Conservation (phyloP, 2,113 vertebrate genomes). For the Gnathonemus longibarbis region DNA sequence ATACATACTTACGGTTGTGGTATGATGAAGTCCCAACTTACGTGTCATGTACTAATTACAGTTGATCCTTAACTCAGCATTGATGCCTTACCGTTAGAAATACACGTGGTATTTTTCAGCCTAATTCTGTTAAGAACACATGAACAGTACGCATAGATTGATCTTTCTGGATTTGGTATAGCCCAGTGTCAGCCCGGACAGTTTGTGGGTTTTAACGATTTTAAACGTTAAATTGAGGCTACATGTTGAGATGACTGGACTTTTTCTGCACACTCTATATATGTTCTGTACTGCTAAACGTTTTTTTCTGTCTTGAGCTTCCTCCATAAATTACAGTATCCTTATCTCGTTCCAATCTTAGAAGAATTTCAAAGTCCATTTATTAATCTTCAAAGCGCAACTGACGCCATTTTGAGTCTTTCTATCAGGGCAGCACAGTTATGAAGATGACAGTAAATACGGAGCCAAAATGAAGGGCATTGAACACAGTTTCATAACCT, state of each 20-base stretch:
- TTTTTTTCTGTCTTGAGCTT: not conserved
- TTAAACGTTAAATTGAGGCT: not conserved
- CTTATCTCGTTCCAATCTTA: not conserved
- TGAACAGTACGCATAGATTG: not conserved
- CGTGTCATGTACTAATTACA: not conserved
- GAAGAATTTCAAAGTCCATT: not conserved
- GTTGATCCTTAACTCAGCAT: not conserved
- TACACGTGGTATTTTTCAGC: not conserved
- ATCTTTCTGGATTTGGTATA: not conserved
- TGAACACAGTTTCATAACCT: conserved; percentile 13
- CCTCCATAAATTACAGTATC: not conserved
- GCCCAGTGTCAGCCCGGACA: not conserved
- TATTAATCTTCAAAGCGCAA: not conserved
- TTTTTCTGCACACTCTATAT: not conserved
- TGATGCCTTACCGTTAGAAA: not conserved
- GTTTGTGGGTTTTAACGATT: not conserved
- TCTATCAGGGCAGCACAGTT: not conserved
- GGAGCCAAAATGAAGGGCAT: conserved; percentile 14
- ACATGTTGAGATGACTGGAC: not conserved
- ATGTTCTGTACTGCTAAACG: not conserved
- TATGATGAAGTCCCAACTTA: not conserved
- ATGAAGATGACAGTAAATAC: not conserved
- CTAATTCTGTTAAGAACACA: not conserved
- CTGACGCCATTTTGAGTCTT: conserved; percentile 19
- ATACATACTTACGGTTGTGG: not conserved